phyloP scores from a whole-genome alignment of 2,797 vertebrate genomes.

The Etheostoma perlongum region DNA sequence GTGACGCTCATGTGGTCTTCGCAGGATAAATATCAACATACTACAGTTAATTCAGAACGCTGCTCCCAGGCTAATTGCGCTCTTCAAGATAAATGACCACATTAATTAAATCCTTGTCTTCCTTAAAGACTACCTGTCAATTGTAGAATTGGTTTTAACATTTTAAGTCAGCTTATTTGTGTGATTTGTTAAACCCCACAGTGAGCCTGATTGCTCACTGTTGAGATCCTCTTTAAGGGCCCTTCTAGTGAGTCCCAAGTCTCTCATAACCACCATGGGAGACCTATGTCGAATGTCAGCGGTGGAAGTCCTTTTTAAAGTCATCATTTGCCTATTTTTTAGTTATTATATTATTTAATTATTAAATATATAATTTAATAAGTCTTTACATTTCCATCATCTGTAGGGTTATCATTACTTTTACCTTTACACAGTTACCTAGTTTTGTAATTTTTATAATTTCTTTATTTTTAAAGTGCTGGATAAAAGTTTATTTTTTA shows the following conservation, averaged over 20 bases:
- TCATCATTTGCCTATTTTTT: background rate
- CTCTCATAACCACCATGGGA: slow-evolving; percentile 18
- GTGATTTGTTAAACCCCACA: slow-evolving; percentile 28
- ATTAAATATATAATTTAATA: background rate
- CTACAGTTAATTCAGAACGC: slow-evolving; percentile 24
- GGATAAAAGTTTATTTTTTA: background rate
- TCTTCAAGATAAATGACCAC: slow-evolving; percentile 29
- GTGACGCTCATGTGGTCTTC: slow-evolving; percentile 17
- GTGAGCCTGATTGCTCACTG: slow-evolving; percentile 30
- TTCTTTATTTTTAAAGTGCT: background rate
- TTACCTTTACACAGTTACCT: background rate
- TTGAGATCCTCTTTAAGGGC: slow-evolving; percentile 21
- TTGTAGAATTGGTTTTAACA: slow-evolving; percentile 35
- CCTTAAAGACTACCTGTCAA: slow-evolving; percentile 17
- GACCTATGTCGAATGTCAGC: background rate
- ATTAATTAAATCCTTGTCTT: slow-evolving; percentile 16
- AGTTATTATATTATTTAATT: background rate
- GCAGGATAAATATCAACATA: slow-evolving; percentile 31
- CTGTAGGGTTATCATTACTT: background rate
- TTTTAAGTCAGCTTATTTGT: slow-evolving; percentile 33
- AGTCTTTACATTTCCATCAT: background rate
- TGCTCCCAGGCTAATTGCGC: slow-evolving; percentile 16
- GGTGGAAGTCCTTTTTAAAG: background rate
- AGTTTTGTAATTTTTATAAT: too few species aligned
- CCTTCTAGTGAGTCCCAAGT: slow-evolving; percentile 5